These are phyloP conservation scores for Tinamus major DNA, from an alignment of 2,797 vertebrate species.

Conservation along the genomic window DNA sequence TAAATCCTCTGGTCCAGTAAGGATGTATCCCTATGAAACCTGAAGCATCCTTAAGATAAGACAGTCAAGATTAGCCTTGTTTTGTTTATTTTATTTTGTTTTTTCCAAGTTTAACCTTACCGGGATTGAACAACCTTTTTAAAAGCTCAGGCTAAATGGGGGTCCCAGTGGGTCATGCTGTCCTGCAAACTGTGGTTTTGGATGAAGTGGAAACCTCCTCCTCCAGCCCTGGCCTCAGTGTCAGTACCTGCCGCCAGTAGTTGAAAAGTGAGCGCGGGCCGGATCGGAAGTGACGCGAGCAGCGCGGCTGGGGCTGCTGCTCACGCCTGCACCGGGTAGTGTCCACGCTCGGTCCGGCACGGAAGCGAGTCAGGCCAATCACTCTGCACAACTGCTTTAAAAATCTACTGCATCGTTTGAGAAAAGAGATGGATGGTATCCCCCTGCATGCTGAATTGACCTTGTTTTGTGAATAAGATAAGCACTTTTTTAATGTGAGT, in stretches of 20 bases:
- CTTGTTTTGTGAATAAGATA: not conserved
- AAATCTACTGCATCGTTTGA: not conserved
- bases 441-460: not conserved
- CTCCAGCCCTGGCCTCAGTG: not conserved
- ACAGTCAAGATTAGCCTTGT: not conserved
- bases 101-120: not conserved
- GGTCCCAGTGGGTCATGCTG: not conserved
- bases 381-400: constrained; percentile 13
- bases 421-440: not conserved
- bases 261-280: not conserved
- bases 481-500: not conserved
- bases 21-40: not conserved
- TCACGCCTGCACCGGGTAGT: constrained; percentile 15
- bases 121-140: not conserved
- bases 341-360: constrained; percentile 40
- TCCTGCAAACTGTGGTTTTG: not conserved
- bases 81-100: no score
- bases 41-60: not conserved
- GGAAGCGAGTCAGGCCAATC: not conserved
- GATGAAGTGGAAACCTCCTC: not conserved
- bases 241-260: not conserved
- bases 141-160: not conserved
- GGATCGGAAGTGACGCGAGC: not conserved
- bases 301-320: not conserved
- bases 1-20: not conserved